Percentiles rank a stretch among this genome's conserved stretches.
Conservation (phyloP, 2,888 invertebrate genomes). For the Catocala sponsa region DNA sequence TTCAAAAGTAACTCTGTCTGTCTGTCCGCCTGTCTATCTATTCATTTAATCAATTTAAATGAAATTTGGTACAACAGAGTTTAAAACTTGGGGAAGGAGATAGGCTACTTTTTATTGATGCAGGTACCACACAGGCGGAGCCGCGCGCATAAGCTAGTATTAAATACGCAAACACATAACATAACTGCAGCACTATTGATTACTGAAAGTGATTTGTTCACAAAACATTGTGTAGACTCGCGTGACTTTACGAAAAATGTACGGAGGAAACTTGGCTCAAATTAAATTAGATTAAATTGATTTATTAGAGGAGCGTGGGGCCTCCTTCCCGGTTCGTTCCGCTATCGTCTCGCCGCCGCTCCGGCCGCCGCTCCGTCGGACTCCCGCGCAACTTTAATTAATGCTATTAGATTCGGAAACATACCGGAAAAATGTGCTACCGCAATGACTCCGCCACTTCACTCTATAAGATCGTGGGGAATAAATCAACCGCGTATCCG, state of each 20-base stretch:
- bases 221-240: slow-evolving; percentile 56
- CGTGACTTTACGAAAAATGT: slow-evolving; percentile 72
- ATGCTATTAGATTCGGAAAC: slow-evolving; percentile 82
- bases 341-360: slow-evolving; percentile 51
- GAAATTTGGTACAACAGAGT: too few relatives aligned
- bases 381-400: slow-evolving; percentile 78
- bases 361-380: slow-evolving; percentile 23
- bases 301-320: slow-evolving; percentile 82
- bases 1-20: too few relatives aligned
- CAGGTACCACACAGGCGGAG: too few relatives aligned
- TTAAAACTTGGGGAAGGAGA: too few relatives aligned
- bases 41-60: too few relatives aligned
- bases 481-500: slow-evolving; percentile 7
- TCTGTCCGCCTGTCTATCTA: too few relatives aligned
- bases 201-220: slow-evolving; percentile 23
- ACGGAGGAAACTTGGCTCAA: slow-evolving; percentile 79
- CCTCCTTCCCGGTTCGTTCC: slow-evolving; percentile 67
- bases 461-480: slow-evolving; percentile 8
- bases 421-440: slow-evolving; percentile 72
- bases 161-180: slow-evolving; percentile 1
- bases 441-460: slow-evolving; percentile 40
- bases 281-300: slow-evolving; percentile 88
- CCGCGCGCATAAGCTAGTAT: background rate
- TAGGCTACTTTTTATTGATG: too few relatives aligned
- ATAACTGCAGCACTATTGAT: background rate